Conservation (phyloP, 2,888 invertebrate genomes). For the Pseudococcus longispinus region DNA sequence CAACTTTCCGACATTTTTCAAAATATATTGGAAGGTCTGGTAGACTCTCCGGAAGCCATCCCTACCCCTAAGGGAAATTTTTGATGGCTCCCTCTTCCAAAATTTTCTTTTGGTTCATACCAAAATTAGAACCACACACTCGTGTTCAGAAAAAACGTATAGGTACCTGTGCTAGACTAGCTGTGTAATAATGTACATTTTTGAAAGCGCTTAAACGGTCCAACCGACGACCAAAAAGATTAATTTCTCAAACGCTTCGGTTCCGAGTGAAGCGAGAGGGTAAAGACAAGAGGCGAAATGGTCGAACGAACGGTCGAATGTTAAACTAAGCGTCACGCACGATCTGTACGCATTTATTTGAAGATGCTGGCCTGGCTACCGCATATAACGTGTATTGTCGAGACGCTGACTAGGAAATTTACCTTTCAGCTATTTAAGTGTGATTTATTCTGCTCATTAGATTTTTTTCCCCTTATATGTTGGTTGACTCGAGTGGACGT, state of each 20-base stretch:
- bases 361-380: not conserved
- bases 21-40: too few relatives aligned
- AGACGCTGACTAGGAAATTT: slow-evolving; percentile 22
- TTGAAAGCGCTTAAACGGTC: not conserved
- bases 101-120: too few relatives aligned
- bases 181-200: not conserved
- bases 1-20: too few relatives aligned
- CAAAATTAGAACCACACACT: too few relatives aligned
- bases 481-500: not conserved
- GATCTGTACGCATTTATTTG: slow-evolving; percentile 41
- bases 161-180: too few relatives aligned
- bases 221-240: not conserved
- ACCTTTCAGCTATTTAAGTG: slow-evolving; percentile 34
- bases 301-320: too few relatives aligned
- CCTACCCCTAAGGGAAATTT: too few relatives aligned
- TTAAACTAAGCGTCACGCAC: slow-evolving; percentile 24
- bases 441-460: slow-evolving; percentile 43
- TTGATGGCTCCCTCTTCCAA: too few relatives aligned
- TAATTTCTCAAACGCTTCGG: slow-evolving; percentile 1
- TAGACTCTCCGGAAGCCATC: too few relatives aligned
- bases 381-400: not conserved
- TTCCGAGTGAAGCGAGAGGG: not conserved
- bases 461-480: not conserved
- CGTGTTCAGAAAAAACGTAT: too few relatives aligned
- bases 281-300: slow-evolving; percentile 3